phyloP scores from a whole-genome alignment of 2,888 invertebrate species.

The Ophion ventricosus region DNA sequence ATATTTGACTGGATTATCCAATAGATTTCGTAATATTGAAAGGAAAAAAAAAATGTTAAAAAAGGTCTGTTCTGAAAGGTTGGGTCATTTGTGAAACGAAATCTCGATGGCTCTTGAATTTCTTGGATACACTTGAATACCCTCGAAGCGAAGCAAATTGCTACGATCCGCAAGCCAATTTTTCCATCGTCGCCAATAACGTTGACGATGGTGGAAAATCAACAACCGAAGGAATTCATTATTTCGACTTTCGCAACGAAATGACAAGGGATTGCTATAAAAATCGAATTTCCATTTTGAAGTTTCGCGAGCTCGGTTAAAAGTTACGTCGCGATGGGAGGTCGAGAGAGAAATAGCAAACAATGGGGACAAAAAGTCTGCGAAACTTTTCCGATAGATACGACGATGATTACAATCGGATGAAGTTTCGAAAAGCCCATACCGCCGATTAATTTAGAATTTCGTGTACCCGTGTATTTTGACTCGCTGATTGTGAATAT shows the following conservation, averaged over 20 bases:
- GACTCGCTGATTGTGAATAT: too few relatives aligned
- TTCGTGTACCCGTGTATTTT: too few relatives aligned
- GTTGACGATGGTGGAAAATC: background rate
- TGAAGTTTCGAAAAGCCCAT: too few relatives aligned
- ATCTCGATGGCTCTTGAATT: constrained; percentile 3
- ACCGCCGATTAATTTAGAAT: too few relatives aligned
- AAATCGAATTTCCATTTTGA: constrained; percentile 24
- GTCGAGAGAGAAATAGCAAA: background rate
- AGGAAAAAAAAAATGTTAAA: too few relatives aligned
- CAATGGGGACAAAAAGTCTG: too few relatives aligned
- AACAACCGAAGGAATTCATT: constrained; percentile 42
- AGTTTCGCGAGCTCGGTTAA: constrained; percentile 21
- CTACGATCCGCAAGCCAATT: constrained; percentile 28
- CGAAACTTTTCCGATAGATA: too few relatives aligned
- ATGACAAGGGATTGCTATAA: constrained; percentile 43
- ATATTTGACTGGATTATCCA: background rate
- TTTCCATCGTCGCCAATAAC: too few relatives aligned
- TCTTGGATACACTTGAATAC: constrained; percentile 52
- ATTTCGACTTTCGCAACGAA: constrained; percentile 40
- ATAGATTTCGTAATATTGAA: too few relatives aligned
- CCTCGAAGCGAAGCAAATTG: constrained; percentile 61
- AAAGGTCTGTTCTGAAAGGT: background rate
- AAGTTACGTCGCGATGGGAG: constrained; percentile 8
- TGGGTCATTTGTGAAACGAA: background rate
- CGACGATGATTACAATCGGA: too few relatives aligned